Conservation (phyloP, 2,797 vertebrate genomes). For the Onychomys torridus region DNA sequence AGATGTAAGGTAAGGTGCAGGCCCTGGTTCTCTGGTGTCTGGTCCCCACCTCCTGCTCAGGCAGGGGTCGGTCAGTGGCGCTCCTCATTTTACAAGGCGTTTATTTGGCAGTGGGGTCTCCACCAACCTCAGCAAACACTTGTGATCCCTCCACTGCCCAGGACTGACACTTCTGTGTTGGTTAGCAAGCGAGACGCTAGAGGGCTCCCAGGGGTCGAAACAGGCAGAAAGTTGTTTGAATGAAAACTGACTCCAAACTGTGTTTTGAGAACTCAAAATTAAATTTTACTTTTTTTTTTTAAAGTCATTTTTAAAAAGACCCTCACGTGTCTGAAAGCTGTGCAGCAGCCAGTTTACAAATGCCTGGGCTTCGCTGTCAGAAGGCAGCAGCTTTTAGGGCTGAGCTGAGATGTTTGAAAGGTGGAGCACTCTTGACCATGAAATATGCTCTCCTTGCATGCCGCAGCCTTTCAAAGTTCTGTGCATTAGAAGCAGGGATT, state of each 20-base stretch:
- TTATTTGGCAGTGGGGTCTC: background rate
- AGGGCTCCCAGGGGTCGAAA: conserved; percentile 87
- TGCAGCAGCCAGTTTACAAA: conserved; percentile 65
- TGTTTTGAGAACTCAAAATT: conserved; percentile 85
- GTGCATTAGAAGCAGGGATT: conserved; percentile 80
- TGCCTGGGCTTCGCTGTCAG: conserved; percentile 65
- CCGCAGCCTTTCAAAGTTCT: conserved; percentile 79
- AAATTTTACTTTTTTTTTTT: conserved; percentile 73
- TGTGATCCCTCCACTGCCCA: background rate
- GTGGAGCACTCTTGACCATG: conserved; percentile 76
- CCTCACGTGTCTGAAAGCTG: conserved; percentile 53
- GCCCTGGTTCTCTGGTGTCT: background rate
- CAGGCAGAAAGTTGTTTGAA: conserved; percentile 80
- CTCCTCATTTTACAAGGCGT: background rate
- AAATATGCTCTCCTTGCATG: conserved; percentile 78
- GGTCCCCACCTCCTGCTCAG: background rate
- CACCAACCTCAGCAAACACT: conserved; percentile 18
- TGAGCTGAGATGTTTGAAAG: conserved; percentile 78
- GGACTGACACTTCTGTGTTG: conserved; percentile 50
- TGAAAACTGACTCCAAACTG: conserved; percentile 78
- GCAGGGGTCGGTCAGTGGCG: background rate
- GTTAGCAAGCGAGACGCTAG: conserved; percentile 84
- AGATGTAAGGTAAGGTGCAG: conserved; percentile 22
- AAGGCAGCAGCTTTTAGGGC: conserved; percentile 66
- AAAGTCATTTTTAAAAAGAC: background rate